Conservation (phyloP, 2,888 invertebrate genomes). For the Drosophila meridionalis region DNA sequence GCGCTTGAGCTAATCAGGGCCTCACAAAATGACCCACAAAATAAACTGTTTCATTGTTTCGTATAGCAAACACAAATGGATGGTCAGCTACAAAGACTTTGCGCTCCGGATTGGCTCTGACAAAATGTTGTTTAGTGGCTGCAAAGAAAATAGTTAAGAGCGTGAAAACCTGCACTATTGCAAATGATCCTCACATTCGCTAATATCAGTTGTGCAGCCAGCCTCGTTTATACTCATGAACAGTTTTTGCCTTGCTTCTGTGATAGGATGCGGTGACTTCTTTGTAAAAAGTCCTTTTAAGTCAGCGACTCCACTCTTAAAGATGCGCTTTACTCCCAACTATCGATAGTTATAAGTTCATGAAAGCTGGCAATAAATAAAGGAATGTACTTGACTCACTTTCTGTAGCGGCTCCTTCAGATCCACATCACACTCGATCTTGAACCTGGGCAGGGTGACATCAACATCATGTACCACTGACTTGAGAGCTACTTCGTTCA, state of each 20-base stretch:
- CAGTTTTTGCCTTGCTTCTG: slow-evolving; percentile 92
- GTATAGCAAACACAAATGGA: slow-evolving; percentile 77
- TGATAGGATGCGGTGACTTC: slow-evolving; percentile 86
- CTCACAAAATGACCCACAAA: slow-evolving; percentile 69
- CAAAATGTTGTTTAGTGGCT: slow-evolving; percentile 1
- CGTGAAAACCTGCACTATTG: background rate
- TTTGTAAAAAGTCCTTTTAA: slow-evolving; percentile 87
- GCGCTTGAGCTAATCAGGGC: slow-evolving; percentile 49
- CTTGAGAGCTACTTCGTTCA: slow-evolving; percentile 86
- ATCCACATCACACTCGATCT: slow-evolving; percentile 90
- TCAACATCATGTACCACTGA: slow-evolving; percentile 86
- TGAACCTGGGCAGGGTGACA: slow-evolving; percentile 91
- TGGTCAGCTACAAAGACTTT: slow-evolving; percentile 70
- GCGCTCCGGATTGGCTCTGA: slow-evolving; percentile 37
- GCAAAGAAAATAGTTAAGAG: background rate
- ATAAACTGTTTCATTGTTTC: slow-evolving; percentile 54
- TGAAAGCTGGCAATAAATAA: background rate
- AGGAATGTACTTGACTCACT: slow-evolving; percentile 84
- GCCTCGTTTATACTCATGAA: slow-evolving; percentile 89
- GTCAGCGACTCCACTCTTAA: slow-evolving; percentile 84
- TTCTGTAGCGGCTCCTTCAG: slow-evolving; percentile 87
- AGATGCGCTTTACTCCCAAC: slow-evolving; percentile 81
- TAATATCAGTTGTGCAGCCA: slow-evolving; percentile 44
- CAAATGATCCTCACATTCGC: slow-evolving; percentile 26
- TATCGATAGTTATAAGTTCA: background rate